These are phyloP conservation scores for Protonibea diacanthus DNA, from an alignment of 2,797 vertebrate genomes.

Conservation along the genomic window DNA sequence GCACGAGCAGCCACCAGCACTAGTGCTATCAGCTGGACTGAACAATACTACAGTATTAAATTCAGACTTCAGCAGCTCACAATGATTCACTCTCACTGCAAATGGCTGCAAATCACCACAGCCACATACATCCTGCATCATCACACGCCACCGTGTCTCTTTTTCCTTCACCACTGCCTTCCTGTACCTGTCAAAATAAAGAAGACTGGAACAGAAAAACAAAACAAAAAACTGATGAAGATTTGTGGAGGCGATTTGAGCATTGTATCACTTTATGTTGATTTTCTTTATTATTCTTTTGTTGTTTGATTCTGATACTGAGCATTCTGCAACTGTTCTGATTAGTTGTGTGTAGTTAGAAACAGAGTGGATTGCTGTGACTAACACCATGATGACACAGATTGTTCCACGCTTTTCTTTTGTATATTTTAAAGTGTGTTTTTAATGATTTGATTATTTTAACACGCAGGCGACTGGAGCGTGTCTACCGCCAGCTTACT, in stretches of 20 bases:
- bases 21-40: too few species aligned
- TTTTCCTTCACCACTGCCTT: conserved; percentile 56
- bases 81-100: conserved; percentile 17
- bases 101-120: background rate
- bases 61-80: background rate
- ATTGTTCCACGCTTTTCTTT: conserved; percentile 64
- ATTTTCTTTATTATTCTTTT: conserved; percentile 42
- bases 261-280: conserved; percentile 57
- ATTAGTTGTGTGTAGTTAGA: conserved; percentile 56
- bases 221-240: background rate
- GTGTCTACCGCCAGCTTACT: conserved; percentile 10
- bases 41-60: background rate
- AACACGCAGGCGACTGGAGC: conserved; percentile 10
- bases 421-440: conserved; percentile 58
- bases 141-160: conserved; percentile 24
- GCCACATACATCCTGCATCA: conserved; percentile 5
- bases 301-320: conserved; percentile 39
- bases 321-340: conserved; percentile 53
- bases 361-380: conserved; percentile 66
- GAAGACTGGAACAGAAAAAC: conserved; percentile 16
- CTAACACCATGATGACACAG: conserved; percentile 63
- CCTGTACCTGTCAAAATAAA: conserved; percentile 61
- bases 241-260: conserved; percentile 36
- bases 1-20: too few species aligned
- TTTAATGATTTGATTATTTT: conserved; percentile 28